phyloP scores from a whole-genome alignment of 2,888 invertebrate genomes.

The Odontocolon sp. region DNA sequence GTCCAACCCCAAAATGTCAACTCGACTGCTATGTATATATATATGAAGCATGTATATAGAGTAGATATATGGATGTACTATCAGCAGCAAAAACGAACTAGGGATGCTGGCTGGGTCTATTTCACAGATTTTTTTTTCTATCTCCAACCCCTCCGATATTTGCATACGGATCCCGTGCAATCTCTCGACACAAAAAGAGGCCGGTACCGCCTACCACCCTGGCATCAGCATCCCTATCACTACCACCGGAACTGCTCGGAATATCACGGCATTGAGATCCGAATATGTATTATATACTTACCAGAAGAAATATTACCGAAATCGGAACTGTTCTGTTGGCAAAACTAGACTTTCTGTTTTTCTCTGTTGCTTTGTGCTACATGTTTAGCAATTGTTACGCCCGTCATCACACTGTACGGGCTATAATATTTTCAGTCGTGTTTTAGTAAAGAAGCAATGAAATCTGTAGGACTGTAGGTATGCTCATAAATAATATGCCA shows the following conservation, averaged over 20 bases:
- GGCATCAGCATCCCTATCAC: conserved; percentile 15
- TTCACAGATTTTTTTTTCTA: conserved; percentile 29
- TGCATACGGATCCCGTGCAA: conserved; percentile 58
- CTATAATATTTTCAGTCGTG: background rate
- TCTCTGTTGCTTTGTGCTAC: background rate
- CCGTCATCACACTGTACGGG: background rate
- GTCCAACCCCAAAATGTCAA: background rate
- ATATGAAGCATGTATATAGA: conserved; percentile 1
- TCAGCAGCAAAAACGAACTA: conserved; percentile 17
- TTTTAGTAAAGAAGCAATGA: too few relatives aligned
- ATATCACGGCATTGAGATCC: conserved; percentile 18
- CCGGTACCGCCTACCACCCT: conserved; percentile 29
- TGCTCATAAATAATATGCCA: too few relatives aligned
- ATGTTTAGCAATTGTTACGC: background rate
- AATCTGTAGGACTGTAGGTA: too few relatives aligned
- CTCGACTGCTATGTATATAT: conserved; percentile 1
- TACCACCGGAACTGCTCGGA: background rate
- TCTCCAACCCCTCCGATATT: conserved; percentile 42
- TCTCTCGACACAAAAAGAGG: conserved; percentile 40
- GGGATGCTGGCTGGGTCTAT: conserved; percentile 40
- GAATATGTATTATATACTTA: background rate
- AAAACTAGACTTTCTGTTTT: background rate
- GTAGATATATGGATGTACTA: conserved; percentile 13
- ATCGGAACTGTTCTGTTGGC: conserved; percentile 3
- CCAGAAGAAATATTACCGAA: conserved; percentile 18